Percentiles rank a stretch among this genome's conserved stretches.
Evolutionary conservation across 1,140 invertebrate genomes (phyloP).

Genomic region (Trichonephila inaurata): DNA sequence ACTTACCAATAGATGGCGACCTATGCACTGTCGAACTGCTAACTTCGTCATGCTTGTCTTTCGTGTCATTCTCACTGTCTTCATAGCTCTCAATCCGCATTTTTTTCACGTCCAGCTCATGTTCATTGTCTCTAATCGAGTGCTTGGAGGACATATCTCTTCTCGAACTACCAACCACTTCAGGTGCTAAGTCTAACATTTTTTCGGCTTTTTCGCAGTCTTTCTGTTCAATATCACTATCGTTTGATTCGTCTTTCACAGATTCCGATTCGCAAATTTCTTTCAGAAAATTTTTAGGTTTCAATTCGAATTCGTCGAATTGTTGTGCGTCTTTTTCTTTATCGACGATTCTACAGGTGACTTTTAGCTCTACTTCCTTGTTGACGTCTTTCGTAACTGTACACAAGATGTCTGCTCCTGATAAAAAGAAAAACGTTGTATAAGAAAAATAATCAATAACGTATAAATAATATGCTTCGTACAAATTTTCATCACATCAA

Average conservation of each 20-base stretch:
- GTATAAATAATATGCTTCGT: no score
- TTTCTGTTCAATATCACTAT: neutral
- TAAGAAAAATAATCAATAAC: no score
- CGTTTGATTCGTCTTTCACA: no score
- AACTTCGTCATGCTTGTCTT: neutral
- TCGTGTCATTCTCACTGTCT: constrained; percentile 22
- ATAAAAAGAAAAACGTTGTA: no score
- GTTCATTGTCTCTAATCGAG: constrained; percentile 11
- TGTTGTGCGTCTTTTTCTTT: neutral
- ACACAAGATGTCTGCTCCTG: constrained; percentile 66
- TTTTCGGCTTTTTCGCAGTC: neutral
- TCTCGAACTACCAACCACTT: neutral
- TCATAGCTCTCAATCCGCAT: neutral
- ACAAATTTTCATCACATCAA: no score
- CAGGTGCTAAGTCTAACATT: constrained; percentile 38
- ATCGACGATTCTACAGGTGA: constrained; percentile 64
- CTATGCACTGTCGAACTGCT: neutral
- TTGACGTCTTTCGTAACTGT: constrained; percentile 75
- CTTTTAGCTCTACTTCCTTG: constrained; percentile 71
- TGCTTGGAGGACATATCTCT: constrained; percentile 1
- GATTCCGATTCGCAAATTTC: neutral
- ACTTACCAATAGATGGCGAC: constrained; percentile 70
- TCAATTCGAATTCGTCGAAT: neutral
- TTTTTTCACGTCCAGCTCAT: constrained; percentile 21
- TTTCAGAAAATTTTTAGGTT: constrained; percentile 5